A percentile compares a stretch with the other conserved stretches of the same genome.
These are phyloP conservation scores for Protobothrops flavoviridis DNA, from an alignment of 2,113 vertebrate genomes.

Conservation along the genomic window DNA sequence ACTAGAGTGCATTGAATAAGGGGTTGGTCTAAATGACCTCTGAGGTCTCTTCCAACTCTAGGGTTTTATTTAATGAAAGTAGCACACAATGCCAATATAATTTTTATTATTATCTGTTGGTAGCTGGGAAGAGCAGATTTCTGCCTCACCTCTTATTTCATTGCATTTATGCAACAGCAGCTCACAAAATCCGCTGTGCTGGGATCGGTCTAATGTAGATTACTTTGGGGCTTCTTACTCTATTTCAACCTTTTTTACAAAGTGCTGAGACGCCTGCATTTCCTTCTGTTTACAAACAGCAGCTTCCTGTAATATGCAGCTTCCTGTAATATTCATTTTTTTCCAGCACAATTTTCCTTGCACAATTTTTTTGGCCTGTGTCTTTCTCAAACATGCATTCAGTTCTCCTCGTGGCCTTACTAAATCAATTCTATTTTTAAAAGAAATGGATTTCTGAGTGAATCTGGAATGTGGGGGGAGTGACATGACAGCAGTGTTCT, in stretches of 20 bases:
- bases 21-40: background rate
- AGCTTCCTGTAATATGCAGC: background rate
- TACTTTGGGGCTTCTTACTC: background rate
- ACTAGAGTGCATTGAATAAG: background rate
- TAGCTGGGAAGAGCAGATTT: background rate
- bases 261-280: background rate
- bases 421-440: background rate
- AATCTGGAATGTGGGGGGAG: background rate
- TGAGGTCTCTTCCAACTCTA: background rate
- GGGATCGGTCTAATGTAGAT: background rate
- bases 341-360: background rate
- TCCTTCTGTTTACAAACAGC: background rate
- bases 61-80: background rate
- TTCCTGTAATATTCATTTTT: background rate
- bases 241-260: background rate
- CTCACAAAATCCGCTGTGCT: background rate
- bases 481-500: background rate
- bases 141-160: background rate
- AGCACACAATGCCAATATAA: background rate
- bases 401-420: background rate
- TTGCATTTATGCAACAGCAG: background rate
- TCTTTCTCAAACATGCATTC: background rate
- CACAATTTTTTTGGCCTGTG: background rate
- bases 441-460: background rate
- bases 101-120: background rate